Percentiles rank a stretch among this genome's conserved stretches.
phyloP scores from a whole-genome alignment of 2,797 vertebrate genomes.

The Buphagus erythrorhynchus region DNA sequence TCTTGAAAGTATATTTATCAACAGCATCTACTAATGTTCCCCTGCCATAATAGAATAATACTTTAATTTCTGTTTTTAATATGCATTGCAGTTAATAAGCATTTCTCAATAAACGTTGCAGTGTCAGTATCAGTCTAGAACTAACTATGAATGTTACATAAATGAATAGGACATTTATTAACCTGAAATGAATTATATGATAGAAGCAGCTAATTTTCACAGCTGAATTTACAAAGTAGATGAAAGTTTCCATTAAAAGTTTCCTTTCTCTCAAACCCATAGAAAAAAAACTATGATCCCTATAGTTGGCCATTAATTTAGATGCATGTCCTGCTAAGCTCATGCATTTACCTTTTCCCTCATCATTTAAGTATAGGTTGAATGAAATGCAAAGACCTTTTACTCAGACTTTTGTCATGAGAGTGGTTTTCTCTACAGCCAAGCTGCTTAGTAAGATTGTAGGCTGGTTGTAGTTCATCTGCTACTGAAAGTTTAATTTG shows the following conservation, averaged over 20 bases:
- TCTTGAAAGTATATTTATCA: not conserved
- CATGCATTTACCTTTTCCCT: not conserved
- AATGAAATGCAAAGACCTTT: not conserved
- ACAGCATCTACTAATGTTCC: not conserved
- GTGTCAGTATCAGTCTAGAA: not conserved
- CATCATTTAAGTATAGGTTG: not conserved
- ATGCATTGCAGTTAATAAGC: not conserved
- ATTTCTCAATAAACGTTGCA: not conserved
- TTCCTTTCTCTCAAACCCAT: not conserved
- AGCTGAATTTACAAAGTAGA: not conserved
- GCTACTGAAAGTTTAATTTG: not conserved
- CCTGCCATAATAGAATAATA: not conserved
- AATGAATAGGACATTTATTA: not conserved
- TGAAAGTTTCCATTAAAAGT: not conserved
- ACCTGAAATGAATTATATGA: not conserved
- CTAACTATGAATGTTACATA: not conserved
- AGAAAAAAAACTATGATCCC: not conserved
- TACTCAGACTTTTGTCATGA: not conserved
- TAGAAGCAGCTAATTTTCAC: not conserved
- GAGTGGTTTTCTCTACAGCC: not conserved
- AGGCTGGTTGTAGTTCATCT: not conserved
- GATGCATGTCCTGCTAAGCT: not conserved
- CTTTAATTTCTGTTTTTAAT: not conserved
- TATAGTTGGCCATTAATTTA: not conserved
- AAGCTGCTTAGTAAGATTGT: not conserved